phyloP scores from a whole-genome alignment of 2,797 vertebrate species.

The Sciurus vulgaris region DNA sequence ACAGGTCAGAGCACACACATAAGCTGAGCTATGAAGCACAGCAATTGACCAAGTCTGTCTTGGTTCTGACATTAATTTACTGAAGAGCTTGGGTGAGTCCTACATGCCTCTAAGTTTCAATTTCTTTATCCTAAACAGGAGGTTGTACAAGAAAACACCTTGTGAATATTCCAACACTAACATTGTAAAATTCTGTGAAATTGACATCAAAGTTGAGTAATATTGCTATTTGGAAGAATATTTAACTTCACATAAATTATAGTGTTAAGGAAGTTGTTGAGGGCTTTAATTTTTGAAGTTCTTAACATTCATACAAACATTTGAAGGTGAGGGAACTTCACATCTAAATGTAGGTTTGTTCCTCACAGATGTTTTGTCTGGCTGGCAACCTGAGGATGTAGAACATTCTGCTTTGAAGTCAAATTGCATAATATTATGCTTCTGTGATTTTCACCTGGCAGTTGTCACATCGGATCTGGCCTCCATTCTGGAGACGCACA shows the following conservation, averaged over 20 bases:
- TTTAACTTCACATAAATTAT: neutral
- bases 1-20: neutral
- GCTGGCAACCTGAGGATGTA: constrained; percentile 42
- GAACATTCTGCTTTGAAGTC: constrained; percentile 61
- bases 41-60: neutral
- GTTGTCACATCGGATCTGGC: constrained; percentile 65
- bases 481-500: constrained; percentile 53
- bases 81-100: neutral
- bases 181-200: constrained; percentile 30
- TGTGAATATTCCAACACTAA: neutral
- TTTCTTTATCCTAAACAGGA: constrained; percentile 18
- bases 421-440: constrained; percentile 58
- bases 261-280: neutral
- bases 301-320: neutral
- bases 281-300: constrained; percentile 38
- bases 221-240: neutral
- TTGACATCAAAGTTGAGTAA: neutral
- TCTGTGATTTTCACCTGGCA: constrained; percentile 73
- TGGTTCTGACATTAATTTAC: neutral
- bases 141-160: neutral
- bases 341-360: neutral
- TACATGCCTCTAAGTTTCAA: neutral
- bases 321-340: neutral
- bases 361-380: constrained; percentile 63
- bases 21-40: neutral